Evolutionary conservation across 2,888 invertebrate species (phyloP).

Genomic region (Sepioteuthis lessoniana): DNA sequence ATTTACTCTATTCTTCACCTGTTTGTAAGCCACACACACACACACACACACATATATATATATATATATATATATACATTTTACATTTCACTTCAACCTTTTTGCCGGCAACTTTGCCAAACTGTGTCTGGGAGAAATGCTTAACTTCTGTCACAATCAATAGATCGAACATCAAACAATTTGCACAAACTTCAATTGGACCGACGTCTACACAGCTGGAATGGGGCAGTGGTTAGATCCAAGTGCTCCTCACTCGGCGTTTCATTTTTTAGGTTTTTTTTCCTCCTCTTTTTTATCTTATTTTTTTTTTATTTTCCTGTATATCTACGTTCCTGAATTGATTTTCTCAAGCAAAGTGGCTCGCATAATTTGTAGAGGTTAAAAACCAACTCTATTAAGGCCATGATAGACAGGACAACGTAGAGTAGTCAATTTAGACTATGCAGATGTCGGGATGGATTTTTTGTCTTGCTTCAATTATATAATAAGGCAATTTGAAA

Average conservation of each 20-base stretch:
- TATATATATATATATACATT: too few species aligned
- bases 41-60: too few species aligned
- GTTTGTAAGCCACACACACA: neutral
- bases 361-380: too few species aligned
- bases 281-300: neutral
- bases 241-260: neutral
- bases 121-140: neutral
- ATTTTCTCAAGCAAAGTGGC: neutral
- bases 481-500: too few species aligned
- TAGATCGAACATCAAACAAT: constrained; percentile 9
- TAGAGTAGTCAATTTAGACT: too few species aligned
- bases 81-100: neutral
- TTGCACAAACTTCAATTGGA: neutral
- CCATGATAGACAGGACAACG: too few species aligned
- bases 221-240: neutral
- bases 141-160: neutral
- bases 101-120: neutral
- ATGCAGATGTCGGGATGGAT: too few species aligned
- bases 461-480: too few species aligned
- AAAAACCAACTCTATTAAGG: too few species aligned
- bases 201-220: neutral
- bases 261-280: too few species aligned
- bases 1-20: neutral
- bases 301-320: neutral
- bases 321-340: neutral